Percentiles rank a stretch among this genome's conserved stretches.
These are phyloP conservation scores for Ferdinandea cuprea DNA, from an alignment of 2,888 invertebrate species.

Conservation along the genomic window DNA sequence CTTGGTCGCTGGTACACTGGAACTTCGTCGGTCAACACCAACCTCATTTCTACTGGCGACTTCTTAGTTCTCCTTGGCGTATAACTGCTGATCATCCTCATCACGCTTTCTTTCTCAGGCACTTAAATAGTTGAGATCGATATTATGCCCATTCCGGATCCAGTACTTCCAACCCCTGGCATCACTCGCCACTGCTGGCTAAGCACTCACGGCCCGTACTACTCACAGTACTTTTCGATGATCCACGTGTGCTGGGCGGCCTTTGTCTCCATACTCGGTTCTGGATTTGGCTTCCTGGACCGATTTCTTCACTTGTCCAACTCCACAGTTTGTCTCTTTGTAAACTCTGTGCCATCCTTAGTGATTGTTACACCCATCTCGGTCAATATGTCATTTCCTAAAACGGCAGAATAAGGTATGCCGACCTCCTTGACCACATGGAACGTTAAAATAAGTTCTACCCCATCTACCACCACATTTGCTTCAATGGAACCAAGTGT, in stretches of 20 bases:
- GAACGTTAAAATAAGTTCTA: constrained; percentile 32
- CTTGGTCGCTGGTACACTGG: constrained; percentile 58
- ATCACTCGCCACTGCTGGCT: constrained; percentile 6
- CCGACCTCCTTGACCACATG: constrained; percentile 43
- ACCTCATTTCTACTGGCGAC: constrained; percentile 67
- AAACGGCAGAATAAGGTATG: constrained; percentile 31
- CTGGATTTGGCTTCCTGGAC: not conserved
- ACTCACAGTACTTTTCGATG: too few relatives aligned
- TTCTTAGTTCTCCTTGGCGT: too few relatives aligned
- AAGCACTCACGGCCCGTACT: not conserved
- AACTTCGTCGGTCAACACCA: constrained; percentile 49
- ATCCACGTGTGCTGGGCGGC: too few relatives aligned
- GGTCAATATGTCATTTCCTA: constrained; percentile 51
- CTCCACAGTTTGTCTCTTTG: not conserved
- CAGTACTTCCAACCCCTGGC: not conserved
- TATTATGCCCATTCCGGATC: not conserved
- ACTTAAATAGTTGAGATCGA: constrained; percentile 19
- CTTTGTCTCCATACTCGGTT: not conserved
- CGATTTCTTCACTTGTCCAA: not conserved
- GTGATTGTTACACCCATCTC: constrained; percentile 16
- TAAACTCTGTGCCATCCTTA: not conserved
- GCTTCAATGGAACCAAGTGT: not conserved
- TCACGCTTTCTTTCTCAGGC: constrained; percentile 55
- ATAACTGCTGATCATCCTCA: too few relatives aligned
- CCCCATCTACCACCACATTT: not conserved